Evolutionary conservation across 64 coral and sea anemone species (phyloP), one percentile per base, ranked within the genome.

Genomic region (Stylophora pistillata): DNA sequence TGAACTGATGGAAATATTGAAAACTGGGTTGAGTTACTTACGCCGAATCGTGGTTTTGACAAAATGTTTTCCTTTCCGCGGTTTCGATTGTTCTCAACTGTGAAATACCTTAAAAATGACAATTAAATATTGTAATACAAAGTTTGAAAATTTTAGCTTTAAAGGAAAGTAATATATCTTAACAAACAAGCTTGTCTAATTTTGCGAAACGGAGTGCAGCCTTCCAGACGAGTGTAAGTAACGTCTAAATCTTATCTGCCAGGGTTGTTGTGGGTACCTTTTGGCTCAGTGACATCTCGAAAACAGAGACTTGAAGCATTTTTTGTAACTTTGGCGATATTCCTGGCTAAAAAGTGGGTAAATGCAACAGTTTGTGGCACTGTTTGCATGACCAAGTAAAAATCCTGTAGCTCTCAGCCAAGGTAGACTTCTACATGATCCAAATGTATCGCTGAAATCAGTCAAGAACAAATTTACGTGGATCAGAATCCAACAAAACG

Each of bases 301-400:
- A 66, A 82, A 66, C 5, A 82, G 15, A 66, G 59, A 60, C 20
- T 31, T 82, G 17, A 74, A 0, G 57, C 69, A 4, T 1, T 74
- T 34, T 58, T 86, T 91, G 32, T 86, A 91, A 15, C 89, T 81
- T 59, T 58, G 72, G 14, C 71, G 72, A 80, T 85, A 91, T 53
- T 86, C 89, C 54, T 91, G 79, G 23, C 89, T 91, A 62, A 91
- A 91, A 20, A 78, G 29, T 12, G 74, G 71, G 80, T 91, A 91
- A 56, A 91, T 86, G 14, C 74, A 64, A 20, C 82, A 86, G 71
- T 91, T 91, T n/a, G 86, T 58, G 13, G 81, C 89, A 15, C 89
- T 83, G 58, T 82, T 91, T 21, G 81, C 65, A 27, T 86, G 89
- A 0, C 56, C 27, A 11, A 91, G 72, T 1, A 91, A 31, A 17